Percentiles rank a stretch among this genome's conserved stretches.
These are phyloP conservation scores for Pimephales promelas DNA, from an alignment of 2,113 vertebrate genomes.

Conservation along the genomic window DNA sequence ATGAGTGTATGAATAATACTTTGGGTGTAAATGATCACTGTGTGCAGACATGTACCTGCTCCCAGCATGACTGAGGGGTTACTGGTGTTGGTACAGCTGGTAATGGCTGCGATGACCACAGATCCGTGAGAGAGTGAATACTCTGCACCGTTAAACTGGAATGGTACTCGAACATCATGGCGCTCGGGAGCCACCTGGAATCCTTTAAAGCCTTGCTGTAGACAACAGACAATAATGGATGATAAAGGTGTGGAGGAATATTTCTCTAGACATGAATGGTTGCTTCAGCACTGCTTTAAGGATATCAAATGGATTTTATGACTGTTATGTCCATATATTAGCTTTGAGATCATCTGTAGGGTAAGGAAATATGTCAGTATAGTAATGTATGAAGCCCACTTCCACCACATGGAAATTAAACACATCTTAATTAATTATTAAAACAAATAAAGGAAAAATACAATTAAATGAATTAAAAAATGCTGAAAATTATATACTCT, in stretches of 20 bases:
- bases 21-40: neutral
- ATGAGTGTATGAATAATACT: neutral
- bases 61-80: constrained; percentile 98
- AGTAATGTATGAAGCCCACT: too few species aligned
- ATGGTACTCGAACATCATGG: constrained; percentile 73
- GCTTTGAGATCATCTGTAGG: too few species aligned
- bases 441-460: too few species aligned
- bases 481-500: too few species aligned
- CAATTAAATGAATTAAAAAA: too few species aligned
- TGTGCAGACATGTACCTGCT: constrained; percentile 78
- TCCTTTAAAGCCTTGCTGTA: constrained; percentile 97
- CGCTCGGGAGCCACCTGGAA: constrained; percentile 84
- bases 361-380: too few species aligned
- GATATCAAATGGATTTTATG: neutral
- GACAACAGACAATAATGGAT: constrained; percentile 9
- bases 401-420: too few species aligned
- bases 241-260: neutral
- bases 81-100: constrained; percentile 98
- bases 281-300: neutral
- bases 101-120: constrained; percentile 96
- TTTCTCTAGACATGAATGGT: neutral
- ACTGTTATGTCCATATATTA: too few species aligned
- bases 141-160: constrained; percentile 79
- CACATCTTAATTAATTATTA: too few species aligned
- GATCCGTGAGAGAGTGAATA: constrained; percentile 87